Evolutionary conservation across 2,113 vertebrate genomes (phyloP).

Genomic region (Cyprinodon variegatus): DNA sequence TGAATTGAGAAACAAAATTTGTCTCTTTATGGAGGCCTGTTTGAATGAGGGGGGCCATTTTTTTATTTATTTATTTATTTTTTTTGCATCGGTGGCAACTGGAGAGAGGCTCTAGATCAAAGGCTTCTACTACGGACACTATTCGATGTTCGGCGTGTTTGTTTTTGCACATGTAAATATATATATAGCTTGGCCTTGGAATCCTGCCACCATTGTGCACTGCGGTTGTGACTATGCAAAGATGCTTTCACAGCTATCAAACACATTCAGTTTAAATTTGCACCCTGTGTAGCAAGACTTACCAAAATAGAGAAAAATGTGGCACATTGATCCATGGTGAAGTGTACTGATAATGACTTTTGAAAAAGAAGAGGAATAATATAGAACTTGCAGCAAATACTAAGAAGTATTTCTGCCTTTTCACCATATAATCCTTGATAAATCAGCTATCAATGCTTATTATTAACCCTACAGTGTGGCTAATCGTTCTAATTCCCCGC

Average conservation of each 20-base stretch:
- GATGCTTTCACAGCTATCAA: neutral
- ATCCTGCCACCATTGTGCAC: too few relatives aligned
- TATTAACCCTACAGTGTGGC: conserved; percentile 17
- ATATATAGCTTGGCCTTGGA: too few relatives aligned
- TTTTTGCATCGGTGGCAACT: too few relatives aligned
- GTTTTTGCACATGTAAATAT: too few relatives aligned
- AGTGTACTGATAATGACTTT: neutral
- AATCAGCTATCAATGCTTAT: conserved; percentile 9
- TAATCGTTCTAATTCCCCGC: conserved; percentile 41
- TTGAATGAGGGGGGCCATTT: too few relatives aligned
- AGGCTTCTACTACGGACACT: too few relatives aligned
- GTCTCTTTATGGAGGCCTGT: too few relatives aligned
- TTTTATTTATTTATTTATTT: too few relatives aligned
- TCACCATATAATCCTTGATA: neutral
- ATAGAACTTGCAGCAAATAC: neutral
- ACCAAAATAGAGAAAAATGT: neutral
- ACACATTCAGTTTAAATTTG: neutral
- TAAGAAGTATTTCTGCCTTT: conserved; percentile 3
- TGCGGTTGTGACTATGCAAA: neutral
- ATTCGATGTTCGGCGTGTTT: too few relatives aligned
- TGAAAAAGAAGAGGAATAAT: too few relatives aligned
- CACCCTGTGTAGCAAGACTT: neutral
- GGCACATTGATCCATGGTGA: neutral
- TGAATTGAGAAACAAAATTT: too few relatives aligned
- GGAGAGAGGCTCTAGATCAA: too few relatives aligned